These are phyloP conservation scores for Drosophila arizonae DNA, from an alignment of 1,140 invertebrate genomes.

Conservation along the genomic window DNA sequence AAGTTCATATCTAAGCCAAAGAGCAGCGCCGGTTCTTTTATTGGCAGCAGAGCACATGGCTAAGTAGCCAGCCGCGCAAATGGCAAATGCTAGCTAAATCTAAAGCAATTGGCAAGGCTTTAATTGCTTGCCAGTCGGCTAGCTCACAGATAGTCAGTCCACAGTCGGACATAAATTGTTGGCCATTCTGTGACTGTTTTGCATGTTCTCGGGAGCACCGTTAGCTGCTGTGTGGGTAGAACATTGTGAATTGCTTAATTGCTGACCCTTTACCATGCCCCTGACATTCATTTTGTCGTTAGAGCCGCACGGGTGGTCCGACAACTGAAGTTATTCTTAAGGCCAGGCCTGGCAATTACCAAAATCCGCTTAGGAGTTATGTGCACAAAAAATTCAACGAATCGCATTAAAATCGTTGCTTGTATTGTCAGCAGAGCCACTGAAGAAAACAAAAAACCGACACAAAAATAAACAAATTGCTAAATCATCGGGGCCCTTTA, in stretches of 20 bases:
- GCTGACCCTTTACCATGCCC: constrained; percentile 58
- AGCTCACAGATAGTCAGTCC: constrained; percentile 21
- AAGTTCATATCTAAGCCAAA: constrained; percentile 38
- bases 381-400: constrained; percentile 40
- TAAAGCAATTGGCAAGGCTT: constrained; percentile 47
- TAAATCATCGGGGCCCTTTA: constrained; percentile 67
- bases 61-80: constrained; percentile 2
- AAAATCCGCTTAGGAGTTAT: constrained; percentile 73
- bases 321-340: constrained; percentile 47
- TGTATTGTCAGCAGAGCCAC: constrained; percentile 20
- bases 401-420: constrained; percentile 48
- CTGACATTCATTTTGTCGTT: constrained; percentile 72
- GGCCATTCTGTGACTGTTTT: constrained; percentile 44
- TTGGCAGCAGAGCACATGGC: constrained; percentile 53
- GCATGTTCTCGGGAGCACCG: constrained; percentile 50
- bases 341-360: constrained; percentile 61
- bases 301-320: constrained; percentile 64
- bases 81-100: constrained; percentile 27
- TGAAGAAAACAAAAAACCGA: constrained; percentile 39
- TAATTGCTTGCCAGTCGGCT: constrained; percentile 22
- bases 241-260: constrained; percentile 42
- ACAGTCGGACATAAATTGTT: constrained; percentile 32
- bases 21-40: constrained; percentile 42
- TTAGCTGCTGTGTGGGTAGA: constrained; percentile 37
- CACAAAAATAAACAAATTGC: constrained; percentile 68